phyloP scores from a whole-genome alignment of 2,888 invertebrate genomes.

The Nephrocerus scutellatus region DNA sequence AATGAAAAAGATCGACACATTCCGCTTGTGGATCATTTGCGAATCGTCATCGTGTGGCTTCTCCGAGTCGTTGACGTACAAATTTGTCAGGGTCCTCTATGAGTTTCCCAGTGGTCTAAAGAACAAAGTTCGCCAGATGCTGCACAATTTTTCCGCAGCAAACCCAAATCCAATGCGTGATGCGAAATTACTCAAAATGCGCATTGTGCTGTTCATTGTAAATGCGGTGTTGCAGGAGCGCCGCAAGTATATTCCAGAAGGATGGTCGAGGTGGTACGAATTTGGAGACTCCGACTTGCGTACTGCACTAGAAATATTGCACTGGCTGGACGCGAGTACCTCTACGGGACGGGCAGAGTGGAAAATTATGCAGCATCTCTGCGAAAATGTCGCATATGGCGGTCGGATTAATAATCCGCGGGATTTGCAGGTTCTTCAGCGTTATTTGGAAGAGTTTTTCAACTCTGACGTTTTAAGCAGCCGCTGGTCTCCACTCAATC shows the following conservation, averaged over 20 bases:
- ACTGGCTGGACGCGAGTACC: constrained; percentile 36
- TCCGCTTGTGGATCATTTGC: constrained; percentile 78
- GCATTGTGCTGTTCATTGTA: constrained; percentile 76
- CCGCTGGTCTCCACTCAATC: constrained; percentile 54
- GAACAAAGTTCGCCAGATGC: constrained; percentile 68
- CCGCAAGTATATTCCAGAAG: constrained; percentile 84
- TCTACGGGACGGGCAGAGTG: constrained; percentile 51
- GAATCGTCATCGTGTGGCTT: constrained; percentile 74
- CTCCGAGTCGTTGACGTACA: constrained; percentile 66
- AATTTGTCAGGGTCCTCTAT: constrained; percentile 72
- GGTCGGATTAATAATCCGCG: constrained; percentile 74
- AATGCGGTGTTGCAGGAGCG: constrained; percentile 90
- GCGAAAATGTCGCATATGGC: constrained; percentile 75
- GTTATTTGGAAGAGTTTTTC: constrained; percentile 58
- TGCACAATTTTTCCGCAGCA: constrained; percentile 58
- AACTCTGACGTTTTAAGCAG: constrained; percentile 54
- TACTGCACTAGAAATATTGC: constrained; percentile 59
- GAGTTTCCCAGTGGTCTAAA: constrained; percentile 83
- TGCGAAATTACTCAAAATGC: constrained; percentile 52
- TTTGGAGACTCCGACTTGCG: constrained; percentile 76
- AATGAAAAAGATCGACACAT: constrained; percentile 50
- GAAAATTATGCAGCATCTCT: constrained; percentile 69
- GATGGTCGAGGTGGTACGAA: constrained; percentile 85
- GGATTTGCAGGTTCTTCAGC: constrained; percentile 50
- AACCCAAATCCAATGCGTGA: constrained; percentile 28